phyloP scores from a whole-genome alignment of 2,888 invertebrate genomes.

The Lasioglossum calceatum region DNA sequence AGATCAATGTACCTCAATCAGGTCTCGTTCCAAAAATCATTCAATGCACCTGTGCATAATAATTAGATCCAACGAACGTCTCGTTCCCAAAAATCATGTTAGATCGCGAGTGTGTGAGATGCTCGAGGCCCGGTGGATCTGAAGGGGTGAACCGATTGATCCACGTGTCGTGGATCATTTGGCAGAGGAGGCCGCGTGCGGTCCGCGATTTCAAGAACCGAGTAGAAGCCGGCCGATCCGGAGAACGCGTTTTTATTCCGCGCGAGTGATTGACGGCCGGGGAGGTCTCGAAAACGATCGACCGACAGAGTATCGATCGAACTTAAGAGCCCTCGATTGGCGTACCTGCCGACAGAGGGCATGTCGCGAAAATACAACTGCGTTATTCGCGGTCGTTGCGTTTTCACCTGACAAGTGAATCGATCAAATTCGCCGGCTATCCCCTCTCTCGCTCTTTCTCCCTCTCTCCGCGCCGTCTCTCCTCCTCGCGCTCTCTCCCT shows the following conservation, averaged over 20 bases:
- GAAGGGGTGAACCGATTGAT: neutral
- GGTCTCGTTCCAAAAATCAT: too few relatives aligned
- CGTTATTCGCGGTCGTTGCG: conserved; percentile 59
- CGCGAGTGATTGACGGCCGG: conserved; percentile 42
- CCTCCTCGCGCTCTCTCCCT: neutral
- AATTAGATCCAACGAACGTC: neutral
- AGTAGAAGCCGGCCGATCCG: neutral
- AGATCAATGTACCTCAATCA: too few relatives aligned
- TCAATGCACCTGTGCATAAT: too few relatives aligned
- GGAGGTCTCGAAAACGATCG: conserved; percentile 57
- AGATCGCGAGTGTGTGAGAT: neutral
- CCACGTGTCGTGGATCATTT: neutral
- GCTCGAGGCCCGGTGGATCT: neutral
- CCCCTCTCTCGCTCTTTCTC: neutral
- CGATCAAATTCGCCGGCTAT: conserved; percentile 54
- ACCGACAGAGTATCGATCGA: conserved; percentile 69
- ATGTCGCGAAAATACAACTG: conserved; percentile 62
- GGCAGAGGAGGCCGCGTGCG: neutral
- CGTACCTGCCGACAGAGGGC: conserved; percentile 65
- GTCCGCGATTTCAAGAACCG: neutral
- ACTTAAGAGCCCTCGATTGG: conserved; percentile 63
- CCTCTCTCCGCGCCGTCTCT: neutral
- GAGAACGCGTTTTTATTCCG: conserved; percentile 4
- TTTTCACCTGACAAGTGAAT: conserved; percentile 65
- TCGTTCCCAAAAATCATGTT: neutral